Percentiles rank a stretch among this genome's conserved stretches.
Conservation (phyloP, 2,888 invertebrate genomes). For the Polydrusus tereticollis region DNA sequence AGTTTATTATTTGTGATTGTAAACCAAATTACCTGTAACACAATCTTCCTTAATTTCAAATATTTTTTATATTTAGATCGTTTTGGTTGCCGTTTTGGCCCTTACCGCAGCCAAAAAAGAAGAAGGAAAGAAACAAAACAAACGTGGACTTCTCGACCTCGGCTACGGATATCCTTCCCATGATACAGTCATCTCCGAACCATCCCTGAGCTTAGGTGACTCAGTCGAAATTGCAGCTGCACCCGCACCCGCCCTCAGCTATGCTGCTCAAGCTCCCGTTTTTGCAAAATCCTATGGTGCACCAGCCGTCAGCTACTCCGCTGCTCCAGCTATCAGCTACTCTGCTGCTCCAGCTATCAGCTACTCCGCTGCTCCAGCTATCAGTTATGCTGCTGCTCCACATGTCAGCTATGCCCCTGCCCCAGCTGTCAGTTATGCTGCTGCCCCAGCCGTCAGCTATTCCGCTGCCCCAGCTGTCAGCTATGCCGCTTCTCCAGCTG, state of each 20-base stretch:
- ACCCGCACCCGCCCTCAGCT: no score
- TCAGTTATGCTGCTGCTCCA: constrained; percentile 17
- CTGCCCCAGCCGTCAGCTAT: constrained; percentile 14
- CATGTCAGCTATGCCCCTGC: constrained; percentile 20
- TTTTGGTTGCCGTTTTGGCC: constrained; percentile 50
- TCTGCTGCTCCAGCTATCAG: constrained; percentile 13
- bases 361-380: constrained; percentile 26
- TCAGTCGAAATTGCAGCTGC: constrained; percentile 19
- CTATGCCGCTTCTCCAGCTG: constrained; percentile 34
- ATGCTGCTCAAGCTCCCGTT: constrained; percentile 25
- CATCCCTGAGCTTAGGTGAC: constrained; percentile 22
- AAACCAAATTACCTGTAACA: no score
- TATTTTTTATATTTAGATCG: constrained; percentile 16
- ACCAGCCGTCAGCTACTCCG: constrained; percentile 17
- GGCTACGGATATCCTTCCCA: constrained; percentile 49
- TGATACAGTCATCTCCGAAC: constrained; percentile 43
- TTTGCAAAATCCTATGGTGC: constrained; percentile 12
- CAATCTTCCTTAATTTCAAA: background rate
- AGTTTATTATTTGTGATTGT: background rate
- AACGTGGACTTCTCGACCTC: constrained; percentile 54
- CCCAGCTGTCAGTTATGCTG: constrained; percentile 23
- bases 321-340: constrained; percentile 24
- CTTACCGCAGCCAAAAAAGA: constrained; percentile 47
- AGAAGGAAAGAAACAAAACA: constrained; percentile 53
- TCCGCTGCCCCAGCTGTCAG: constrained; percentile 39